Conservation (phyloP, 2,797 vertebrate genomes). For the Phrynocephalus forsythii region DNA sequence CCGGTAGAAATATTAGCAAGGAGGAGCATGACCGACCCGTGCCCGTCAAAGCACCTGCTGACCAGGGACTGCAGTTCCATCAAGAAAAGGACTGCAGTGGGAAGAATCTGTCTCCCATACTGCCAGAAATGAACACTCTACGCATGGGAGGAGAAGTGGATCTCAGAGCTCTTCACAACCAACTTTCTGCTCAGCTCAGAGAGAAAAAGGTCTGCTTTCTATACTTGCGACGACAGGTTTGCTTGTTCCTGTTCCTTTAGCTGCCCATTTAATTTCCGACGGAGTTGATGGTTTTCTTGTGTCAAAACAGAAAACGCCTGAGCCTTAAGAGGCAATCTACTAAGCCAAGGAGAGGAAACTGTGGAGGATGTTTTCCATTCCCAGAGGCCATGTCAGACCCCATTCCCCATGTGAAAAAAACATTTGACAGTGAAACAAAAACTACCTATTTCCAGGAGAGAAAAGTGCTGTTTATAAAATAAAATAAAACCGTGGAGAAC, state of each 20-base stretch:
- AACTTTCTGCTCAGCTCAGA: conserved; percentile 84
- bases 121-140: conserved; percentile 70
- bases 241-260: not conserved
- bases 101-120: conserved; percentile 76
- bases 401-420: no score
- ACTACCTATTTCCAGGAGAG: no score
- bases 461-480: no score
- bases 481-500: no score
- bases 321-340: not conserved
- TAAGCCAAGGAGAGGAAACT: no score
- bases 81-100: conserved; percentile 52
- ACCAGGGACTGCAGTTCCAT: conserved; percentile 54
- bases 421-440: no score
- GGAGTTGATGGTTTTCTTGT: not conserved
- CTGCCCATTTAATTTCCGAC: not conserved
- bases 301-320: not conserved
- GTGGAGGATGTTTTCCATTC: no score
- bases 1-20: conserved; percentile 37
- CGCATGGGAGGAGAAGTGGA: conserved; percentile 55
- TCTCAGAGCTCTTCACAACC: conserved; percentile 69
- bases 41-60: conserved; percentile 69
- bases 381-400: no score
- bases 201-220: conserved; percentile 87
- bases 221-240: not conserved
- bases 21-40: conserved; percentile 73